Evolutionary conservation across 1,140 invertebrate species (phyloP).

Genomic region (Atta colombica): DNA sequence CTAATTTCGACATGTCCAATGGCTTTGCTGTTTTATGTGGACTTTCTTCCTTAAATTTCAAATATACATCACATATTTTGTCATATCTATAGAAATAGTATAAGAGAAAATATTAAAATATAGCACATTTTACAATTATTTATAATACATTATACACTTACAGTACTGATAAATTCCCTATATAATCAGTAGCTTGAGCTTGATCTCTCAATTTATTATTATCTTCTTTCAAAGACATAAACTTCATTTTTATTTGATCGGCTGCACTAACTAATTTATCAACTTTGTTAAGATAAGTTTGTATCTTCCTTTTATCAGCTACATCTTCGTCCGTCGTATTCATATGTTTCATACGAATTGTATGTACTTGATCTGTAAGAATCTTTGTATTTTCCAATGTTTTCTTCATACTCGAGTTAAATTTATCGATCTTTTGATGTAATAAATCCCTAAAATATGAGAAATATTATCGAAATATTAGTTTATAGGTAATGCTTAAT

Average conservation of each 20-base stretch:
- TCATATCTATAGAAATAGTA: slow-evolving; percentile 66
- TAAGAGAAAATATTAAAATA: slow-evolving; percentile 24
- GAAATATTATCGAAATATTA: slow-evolving; percentile 26
- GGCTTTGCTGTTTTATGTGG: slow-evolving; percentile 36
- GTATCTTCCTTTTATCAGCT: not conserved
- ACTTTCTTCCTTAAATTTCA: slow-evolving; percentile 39
- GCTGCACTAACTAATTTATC: slow-evolving; percentile 64
- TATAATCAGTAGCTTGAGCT: slow-evolving; percentile 60
- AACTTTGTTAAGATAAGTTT: slow-evolving; percentile 68
- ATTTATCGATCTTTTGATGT: slow-evolving; percentile 54
- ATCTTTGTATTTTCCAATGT: slow-evolving; percentile 53
- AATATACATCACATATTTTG: slow-evolving; percentile 57
- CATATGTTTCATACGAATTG: not conserved
- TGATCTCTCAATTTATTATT: slow-evolving; percentile 62
- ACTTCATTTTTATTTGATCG: slow-evolving; percentile 67
- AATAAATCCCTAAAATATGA: slow-evolving; percentile 80
- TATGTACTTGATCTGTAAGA: slow-evolving; percentile 56
- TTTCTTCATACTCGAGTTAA: slow-evolving; percentile 66
- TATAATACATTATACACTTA: slow-evolving; percentile 59
- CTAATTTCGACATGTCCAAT: slow-evolving; percentile 70
- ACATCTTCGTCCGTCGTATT: not conserved
- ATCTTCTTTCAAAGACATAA: slow-evolving; percentile 57
- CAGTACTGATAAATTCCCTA: slow-evolving; percentile 62
- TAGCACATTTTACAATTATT: not conserved
- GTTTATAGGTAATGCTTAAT: not conserved